Evolutionary conservation across 1,140 invertebrate species (phyloP).

Genomic region (Lerema accius): DNA sequence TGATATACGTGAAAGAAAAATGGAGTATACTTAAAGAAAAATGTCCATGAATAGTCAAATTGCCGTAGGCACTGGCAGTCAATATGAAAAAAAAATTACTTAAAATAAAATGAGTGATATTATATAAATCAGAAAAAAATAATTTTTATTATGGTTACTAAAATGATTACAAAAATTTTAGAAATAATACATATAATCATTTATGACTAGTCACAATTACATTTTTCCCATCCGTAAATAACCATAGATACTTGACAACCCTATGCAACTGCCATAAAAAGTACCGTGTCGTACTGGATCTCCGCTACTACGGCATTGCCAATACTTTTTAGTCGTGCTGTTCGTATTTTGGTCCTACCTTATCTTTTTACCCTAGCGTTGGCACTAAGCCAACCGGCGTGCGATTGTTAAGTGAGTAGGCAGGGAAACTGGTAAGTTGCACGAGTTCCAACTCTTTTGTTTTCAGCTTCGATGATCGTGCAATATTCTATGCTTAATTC

Average conservation of each 20-base stretch:
- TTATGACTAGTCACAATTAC: no score
- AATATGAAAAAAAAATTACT: no score
- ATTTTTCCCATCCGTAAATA: no score
- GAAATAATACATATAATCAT: no score
- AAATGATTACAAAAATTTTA: no score
- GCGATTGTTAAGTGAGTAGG: constrained; percentile 20
- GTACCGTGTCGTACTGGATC: background rate
- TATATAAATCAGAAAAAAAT: no score
- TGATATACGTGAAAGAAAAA: no score
- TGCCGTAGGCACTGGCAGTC: no score
- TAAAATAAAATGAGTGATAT: no score
- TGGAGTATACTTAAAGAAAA: no score
- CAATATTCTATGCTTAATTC: constrained; percentile 1
- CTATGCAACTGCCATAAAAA: background rate
- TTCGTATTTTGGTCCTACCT: constrained; percentile 1
- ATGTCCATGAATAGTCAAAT: no score
- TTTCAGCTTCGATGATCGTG: constrained; percentile 13
- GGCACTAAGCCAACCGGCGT: constrained; percentile 12
- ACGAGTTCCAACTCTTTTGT: constrained; percentile 5
- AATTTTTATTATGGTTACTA: no score
- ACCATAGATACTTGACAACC: background rate
- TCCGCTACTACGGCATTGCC: constrained; percentile 2
- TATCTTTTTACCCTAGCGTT: background rate
- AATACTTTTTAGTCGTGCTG: constrained; percentile 16
- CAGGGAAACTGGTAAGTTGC: constrained; percentile 22